Evolutionary conservation across 1,140 invertebrate species (phyloP).

Genomic region (Potamilus streckersoni): DNA sequence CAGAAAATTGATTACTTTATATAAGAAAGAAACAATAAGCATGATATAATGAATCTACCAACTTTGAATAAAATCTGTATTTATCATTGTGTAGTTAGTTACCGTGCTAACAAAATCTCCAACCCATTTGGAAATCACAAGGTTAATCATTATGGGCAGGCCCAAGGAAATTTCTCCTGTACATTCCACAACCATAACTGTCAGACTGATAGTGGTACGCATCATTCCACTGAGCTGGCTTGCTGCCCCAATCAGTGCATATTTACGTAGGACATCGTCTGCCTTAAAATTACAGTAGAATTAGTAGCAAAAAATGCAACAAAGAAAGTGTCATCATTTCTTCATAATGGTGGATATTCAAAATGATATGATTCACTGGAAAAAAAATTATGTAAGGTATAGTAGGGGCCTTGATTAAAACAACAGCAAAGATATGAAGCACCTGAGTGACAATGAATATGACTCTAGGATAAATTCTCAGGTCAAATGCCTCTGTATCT

Average conservation of each 20-base stretch:
- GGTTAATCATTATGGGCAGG: conserved; percentile 82
- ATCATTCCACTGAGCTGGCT: conserved; percentile 94
- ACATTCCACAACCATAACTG: conserved; percentile 96
- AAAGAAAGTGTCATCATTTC: no score
- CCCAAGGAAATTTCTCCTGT: conserved; percentile 96
- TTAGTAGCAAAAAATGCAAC: no score
- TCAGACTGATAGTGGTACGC: conserved; percentile 95
- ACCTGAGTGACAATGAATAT: no score
- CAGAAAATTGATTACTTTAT: no score
- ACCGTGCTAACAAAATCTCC: conserved; percentile 98
- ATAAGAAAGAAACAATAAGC: no score
- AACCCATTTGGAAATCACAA: conserved; percentile 95
- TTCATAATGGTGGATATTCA: no score
- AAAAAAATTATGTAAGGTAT: no score
- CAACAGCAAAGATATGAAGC: no score
- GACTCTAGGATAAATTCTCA: no score
- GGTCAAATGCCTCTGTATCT: no score
- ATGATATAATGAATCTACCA: background rate
- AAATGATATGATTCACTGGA: no score
- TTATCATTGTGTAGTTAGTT: conserved; percentile 15
- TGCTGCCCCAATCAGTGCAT: conserved; percentile 95
- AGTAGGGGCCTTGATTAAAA: no score
- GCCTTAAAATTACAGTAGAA: conserved; percentile 27
- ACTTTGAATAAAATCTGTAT: background rate
- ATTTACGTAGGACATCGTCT: conserved; percentile 86